phyloP scores from a whole-genome alignment of 2,797 vertebrate species.

The Taeniopygia guttata region DNA sequence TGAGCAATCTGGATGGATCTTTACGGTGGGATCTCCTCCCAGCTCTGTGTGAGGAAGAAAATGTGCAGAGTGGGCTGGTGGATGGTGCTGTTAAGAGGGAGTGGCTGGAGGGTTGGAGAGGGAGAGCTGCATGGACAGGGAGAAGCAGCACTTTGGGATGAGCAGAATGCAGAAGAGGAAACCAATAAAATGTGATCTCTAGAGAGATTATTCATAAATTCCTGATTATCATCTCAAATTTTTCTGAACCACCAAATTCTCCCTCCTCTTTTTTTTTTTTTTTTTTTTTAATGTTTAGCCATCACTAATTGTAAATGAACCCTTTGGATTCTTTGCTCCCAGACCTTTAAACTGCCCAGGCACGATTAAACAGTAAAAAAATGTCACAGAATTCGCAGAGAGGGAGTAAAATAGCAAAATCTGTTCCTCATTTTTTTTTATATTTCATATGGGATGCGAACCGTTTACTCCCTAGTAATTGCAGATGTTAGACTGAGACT shows the following conservation, averaged over 20 bases:
- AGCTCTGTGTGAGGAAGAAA: background rate
- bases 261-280: accelerated
- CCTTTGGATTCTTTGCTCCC: constrained; percentile 9
- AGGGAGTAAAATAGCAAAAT: constrained; percentile 57
- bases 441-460: constrained; percentile 66
- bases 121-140: background rate
- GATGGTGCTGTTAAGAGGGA: background rate
- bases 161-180: background rate
- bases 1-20: background rate
- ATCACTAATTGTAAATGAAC: constrained; percentile 16
- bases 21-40: background rate
- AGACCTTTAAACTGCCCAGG: constrained; percentile 35
- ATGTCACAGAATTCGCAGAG: constrained; percentile 31
- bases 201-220: background rate
- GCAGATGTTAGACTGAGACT: constrained; percentile 65
- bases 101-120: background rate
- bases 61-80: background rate
- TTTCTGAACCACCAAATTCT: background rate
- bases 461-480: constrained; percentile 67
- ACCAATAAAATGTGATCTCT: background rate
- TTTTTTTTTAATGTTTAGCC: background rate
- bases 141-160: background rate
- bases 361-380: constrained; percentile 45
- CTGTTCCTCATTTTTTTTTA: constrained; percentile 66
- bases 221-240: constrained; percentile 7